A percentile compares a stretch with the other conserved stretches of the same genome.
phyloP scores from a whole-genome alignment of 2,797 vertebrate genomes.

The Dermochelys coriacea region DNA sequence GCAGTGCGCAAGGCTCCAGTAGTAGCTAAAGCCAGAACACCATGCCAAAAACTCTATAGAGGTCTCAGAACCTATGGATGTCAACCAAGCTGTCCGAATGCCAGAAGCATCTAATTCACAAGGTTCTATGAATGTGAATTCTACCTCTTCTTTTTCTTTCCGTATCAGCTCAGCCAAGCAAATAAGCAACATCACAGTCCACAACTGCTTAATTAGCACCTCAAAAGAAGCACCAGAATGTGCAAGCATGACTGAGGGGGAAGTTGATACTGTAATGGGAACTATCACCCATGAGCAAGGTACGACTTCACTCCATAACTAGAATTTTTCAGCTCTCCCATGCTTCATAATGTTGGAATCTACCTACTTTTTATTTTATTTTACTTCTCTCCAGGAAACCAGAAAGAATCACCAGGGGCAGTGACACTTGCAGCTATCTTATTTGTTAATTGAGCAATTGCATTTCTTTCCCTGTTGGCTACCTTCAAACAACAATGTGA shows the following conservation, averaged over 20 bases:
- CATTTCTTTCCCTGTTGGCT: background rate
- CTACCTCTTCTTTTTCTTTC: background rate
- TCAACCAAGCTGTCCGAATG: background rate
- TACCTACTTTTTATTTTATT: background rate
- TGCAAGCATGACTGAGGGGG: constrained; percentile 16
- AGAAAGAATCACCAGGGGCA: background rate
- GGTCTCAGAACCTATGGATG: background rate
- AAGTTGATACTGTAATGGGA: constrained; percentile 43
- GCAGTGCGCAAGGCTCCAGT: background rate
- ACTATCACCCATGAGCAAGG: constrained; percentile 42
- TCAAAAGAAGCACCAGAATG: constrained; percentile 9
- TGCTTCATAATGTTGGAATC: background rate
- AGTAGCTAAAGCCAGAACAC: background rate
- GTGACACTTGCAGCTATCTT: background rate
- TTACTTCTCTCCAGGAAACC: background rate
- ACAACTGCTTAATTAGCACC: constrained; percentile 16
- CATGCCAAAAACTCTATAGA: constrained; percentile 3
- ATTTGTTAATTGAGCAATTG: background rate
- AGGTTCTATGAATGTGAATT: background rate
- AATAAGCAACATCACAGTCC: constrained; percentile 9
- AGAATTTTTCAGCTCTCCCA: background rate
- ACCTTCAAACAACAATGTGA: background rate
- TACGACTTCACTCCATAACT: background rate
- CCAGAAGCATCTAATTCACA: background rate
- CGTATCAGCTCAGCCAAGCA: background rate